Base-by-base conservation (phyloP, 2,797 vertebrate genomes). In the Manis javanica region DNA sequence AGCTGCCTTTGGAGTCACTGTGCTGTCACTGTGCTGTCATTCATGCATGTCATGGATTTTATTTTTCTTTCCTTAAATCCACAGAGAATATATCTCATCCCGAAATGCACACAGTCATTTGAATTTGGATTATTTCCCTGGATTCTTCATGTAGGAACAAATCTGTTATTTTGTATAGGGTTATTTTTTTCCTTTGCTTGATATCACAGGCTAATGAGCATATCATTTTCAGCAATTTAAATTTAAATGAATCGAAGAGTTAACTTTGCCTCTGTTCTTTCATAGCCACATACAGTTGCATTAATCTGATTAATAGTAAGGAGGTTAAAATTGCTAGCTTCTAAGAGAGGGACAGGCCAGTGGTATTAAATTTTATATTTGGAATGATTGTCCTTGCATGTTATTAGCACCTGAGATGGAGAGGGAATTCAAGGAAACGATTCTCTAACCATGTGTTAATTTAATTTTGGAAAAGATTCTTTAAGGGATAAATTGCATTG, bases 251-350 rank as follows among this genome's bases (percentile, higher is more conserved):
- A 91, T 77, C 87, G 96, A 24, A 83, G 82, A 91, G 95, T 42
- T 94, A 87, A 68, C 88, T 97, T 98, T 97, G 69, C 37, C 75
- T 98, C 85, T 97, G 13, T 95, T 96, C 55, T 83, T 98, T 97
- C 90, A 55, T n/a, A 82, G 87, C 85, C 69, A 98, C 66, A 59
- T 93, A 91, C 55, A 97, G 59, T 97, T 96, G 87, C 92, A 97
- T 98, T 98, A 98, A 98, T 98, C 91, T 96, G 94, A 96, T 96
- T 98, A 98, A 98, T 98, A 98, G 98, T 96, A 97, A 96, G 96
- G 92, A 77, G 79, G 98, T 98, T 98, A 97, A 98, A 98, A 97
- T 96, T 94, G 83, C 82, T 57, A 88, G 86, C 66, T 95, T 98
- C 97, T 96, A 64, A 96, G 66, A 75, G 94, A 97, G 68, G 42